Evolutionary conservation across 2,113 vertebrate species (phyloP), one percentile per base, ranked within the genome.

Genomic region (Siniperca knerii): DNA sequence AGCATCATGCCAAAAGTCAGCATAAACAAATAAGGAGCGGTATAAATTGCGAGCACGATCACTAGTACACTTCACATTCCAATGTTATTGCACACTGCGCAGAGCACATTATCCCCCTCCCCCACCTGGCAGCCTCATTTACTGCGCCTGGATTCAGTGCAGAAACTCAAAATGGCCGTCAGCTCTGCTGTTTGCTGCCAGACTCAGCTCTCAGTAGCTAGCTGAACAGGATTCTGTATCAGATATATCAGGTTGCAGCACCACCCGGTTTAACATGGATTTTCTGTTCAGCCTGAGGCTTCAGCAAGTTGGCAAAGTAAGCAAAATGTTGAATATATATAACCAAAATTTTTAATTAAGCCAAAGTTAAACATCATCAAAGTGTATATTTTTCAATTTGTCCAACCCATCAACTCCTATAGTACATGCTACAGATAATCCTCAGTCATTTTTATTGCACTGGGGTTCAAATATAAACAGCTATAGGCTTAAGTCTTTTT

Each of bases 101-200:
- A 90, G 82, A 81, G 83, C 75, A 68, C 44, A 80, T 29, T 23
- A 57, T 23, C 46, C 79, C 79, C 89, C 86, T 86, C 91, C 90
- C 90, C 89, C 85, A 80, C 68, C 72, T 57, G 71, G 33, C 75
- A 44, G 67, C 84, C 90, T 93, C 91, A 82, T 89, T 89, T 76
- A 78, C 83, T 87, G 88, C 77, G 82, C 79, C 90, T 87, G 81
- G 83, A 91, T 89, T 89, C 89, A 83, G 77, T 89, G 80, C 89
- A 90, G 87, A 83, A 87, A 85, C 91, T 82, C 90, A 95, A 95
- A 93, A 95, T 95, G 94, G 93, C 92, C 80, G 86, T 58, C 83
- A 74, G 90, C 87, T 90, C 82, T 93, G 91, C 89, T 86, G 72
- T 76, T 83, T 83, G 54, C 76, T 91, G 82, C 54, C 83, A 92